Evolutionary conservation across 1,140 invertebrate genomes (phyloP).

Genomic region (Araneus ventricosus): DNA sequence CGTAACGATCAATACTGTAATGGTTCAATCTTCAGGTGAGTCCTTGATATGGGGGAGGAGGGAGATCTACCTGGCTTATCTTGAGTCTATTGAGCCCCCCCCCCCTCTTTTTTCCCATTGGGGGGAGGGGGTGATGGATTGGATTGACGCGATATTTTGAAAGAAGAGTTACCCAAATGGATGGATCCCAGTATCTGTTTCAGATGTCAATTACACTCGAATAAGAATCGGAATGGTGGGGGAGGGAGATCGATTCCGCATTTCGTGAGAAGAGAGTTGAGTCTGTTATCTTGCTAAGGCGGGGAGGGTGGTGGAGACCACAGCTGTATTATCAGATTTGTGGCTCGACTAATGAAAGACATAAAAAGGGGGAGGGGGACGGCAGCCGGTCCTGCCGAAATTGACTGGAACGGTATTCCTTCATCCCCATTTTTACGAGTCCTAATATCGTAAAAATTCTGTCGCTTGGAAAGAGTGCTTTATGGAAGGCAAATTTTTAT

Average conservation of each 20-base stretch:
- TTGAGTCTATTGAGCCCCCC: background rate
- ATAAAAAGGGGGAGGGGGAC: constrained; percentile 27
- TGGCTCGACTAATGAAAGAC: constrained; percentile 56
- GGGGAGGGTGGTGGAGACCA: background rate
- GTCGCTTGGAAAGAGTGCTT: background rate
- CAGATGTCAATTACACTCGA: constrained; percentile 46
- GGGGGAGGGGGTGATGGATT: background rate
- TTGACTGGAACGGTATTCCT: constrained; percentile 12
- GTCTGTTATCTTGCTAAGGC: background rate
- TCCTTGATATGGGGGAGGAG: background rate
- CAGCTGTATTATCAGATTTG: constrained; percentile 52
- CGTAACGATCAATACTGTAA: background rate
- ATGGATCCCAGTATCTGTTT: constrained; percentile 35
- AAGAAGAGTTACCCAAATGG: background rate
- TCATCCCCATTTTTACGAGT: background rate
- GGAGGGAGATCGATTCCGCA: background rate
- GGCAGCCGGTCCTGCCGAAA: background rate
- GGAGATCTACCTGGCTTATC: background rate
- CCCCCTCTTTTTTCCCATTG: background rate
- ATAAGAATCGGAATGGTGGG: constrained; percentile 26
- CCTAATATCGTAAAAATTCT: constrained; percentile 38
- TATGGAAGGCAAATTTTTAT: constrained; percentile 53
- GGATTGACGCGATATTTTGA: background rate
- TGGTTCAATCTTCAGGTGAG: background rate
- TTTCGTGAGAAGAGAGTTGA: background rate